Percentiles rank a stretch among this genome's conserved stretches.
phyloP scores from a whole-genome alignment of 2,113 vertebrate genomes.

The Hydrochoerus hydrochaeris region DNA sequence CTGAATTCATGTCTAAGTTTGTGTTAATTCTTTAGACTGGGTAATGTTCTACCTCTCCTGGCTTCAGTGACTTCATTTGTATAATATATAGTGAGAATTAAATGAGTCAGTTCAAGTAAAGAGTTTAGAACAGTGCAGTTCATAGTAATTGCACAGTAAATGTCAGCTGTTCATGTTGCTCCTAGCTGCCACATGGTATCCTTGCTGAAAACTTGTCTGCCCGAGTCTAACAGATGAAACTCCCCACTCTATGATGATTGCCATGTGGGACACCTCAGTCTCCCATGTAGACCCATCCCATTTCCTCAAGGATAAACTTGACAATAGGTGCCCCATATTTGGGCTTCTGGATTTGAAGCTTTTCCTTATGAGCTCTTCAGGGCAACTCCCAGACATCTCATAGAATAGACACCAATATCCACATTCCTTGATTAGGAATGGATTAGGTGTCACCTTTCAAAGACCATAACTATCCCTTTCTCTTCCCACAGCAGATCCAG shows the following conservation, averaged over 20 bases:
- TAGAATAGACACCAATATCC: not conserved
- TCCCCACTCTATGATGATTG: not conserved
- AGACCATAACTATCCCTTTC: not conserved
- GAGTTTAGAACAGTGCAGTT: not conserved
- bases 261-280: not conserved
- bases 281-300: not conserved
- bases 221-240: not conserved
- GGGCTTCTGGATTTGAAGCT: not conserved
- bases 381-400: not conserved
- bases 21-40: not conserved
- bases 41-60: not conserved
- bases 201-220: not conserved
- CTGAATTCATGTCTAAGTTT: not conserved
- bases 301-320: not conserved
- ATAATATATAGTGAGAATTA: not conserved
- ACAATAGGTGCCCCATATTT: not conserved
- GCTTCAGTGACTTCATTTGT: not conserved
- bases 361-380: not conserved
- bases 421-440: not conserved
- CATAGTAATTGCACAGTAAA: not conserved
- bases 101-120: not conserved
- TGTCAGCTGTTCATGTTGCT: not conserved
- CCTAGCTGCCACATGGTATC: not conserved
- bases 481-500: not conserved
- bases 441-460: not conserved